Evolutionary conservation across 2,113 vertebrate genomes (phyloP), one percentile per base, ranked within the genome.

Genomic region (Strigops habroptila): DNA sequence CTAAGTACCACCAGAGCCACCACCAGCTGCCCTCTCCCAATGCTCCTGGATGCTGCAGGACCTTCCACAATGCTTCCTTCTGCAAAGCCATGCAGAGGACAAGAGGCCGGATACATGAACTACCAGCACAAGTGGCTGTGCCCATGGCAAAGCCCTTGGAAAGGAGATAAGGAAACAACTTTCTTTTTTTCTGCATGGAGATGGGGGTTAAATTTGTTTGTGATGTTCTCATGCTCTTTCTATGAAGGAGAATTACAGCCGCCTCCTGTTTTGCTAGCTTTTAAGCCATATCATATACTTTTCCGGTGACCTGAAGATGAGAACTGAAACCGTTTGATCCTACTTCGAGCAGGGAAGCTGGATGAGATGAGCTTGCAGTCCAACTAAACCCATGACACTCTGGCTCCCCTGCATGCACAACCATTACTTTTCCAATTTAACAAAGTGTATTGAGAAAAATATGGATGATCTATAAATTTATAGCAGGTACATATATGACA

Each of bases 241-340:
- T 4, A 7, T 0, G 0, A 9, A 46, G 64, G 10, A 11, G 52
- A 52, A 52, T 7, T 9, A 17, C 4, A 41, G 5, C 31, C 8
- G 8, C 16, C 11, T 5, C 57, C 28, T 11, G 30, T 6, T 35
- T 8, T 10, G 13, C 16, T 13, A 4, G n/a, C 13, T 92, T 77
- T 35, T 2, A 14, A 69, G 13, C 23, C 21, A 1, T 8, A 1
- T 4, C 6, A 12, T 22, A 43, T 3, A 1, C 23, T 64, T 62
- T 2, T 0, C 9, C 11, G 39, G 43, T 0, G 2, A 14, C 1
- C 0, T 18, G 44, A 48, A 35, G 68, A 7, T 2, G 33, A 60
- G 74, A 41, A 55, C 12, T 14, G 81, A 41, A 46, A 68, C 69
- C 1, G 10, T 33, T 14, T 31, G 86, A 37, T 52, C 23, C 46